phyloP scores from a whole-genome alignment of 2,888 invertebrate genomes.

The Julus scanicus region DNA sequence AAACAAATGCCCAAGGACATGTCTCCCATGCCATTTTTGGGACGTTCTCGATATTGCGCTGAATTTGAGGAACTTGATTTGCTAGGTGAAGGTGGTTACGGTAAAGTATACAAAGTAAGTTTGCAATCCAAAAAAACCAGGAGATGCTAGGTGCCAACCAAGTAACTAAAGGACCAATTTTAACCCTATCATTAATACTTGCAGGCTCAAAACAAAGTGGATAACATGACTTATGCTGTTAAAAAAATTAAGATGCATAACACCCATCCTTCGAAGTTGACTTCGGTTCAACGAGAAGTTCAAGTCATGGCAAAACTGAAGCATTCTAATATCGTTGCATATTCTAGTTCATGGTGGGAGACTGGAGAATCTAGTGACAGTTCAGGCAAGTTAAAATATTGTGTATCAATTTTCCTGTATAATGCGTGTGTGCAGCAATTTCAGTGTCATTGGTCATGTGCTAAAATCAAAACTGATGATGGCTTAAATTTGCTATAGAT shows the following conservation, averaged over 20 bases:
- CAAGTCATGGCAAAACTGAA: slow-evolving; percentile 10
- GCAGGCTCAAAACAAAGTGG: slow-evolving; percentile 40
- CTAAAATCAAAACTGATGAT: neutral
- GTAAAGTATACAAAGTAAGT: slow-evolving; percentile 22
- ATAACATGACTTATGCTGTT: slow-evolving; percentile 28
- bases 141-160: neutral
- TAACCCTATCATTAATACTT: neutral
- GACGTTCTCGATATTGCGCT: neutral
- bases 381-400: neutral
- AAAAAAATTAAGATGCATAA: neutral
- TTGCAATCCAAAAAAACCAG: neutral
- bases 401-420: too few relatives aligned
- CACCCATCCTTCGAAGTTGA: neutral
- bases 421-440: too few relatives aligned
- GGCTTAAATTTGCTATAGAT: neutral
- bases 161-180: neutral
- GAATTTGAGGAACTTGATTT: neutral
- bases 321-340: slow-evolving; percentile 24
- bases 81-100: slow-evolving; percentile 1
- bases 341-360: slow-evolving; percentile 44
- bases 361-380: neutral
- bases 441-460: too few relatives aligned
- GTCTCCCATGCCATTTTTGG: neutral
- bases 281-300: neutral
- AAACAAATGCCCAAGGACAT: neutral